Base-by-base conservation (phyloP, 2,888 invertebrate species). In the Drosophila quinaria region DNA sequence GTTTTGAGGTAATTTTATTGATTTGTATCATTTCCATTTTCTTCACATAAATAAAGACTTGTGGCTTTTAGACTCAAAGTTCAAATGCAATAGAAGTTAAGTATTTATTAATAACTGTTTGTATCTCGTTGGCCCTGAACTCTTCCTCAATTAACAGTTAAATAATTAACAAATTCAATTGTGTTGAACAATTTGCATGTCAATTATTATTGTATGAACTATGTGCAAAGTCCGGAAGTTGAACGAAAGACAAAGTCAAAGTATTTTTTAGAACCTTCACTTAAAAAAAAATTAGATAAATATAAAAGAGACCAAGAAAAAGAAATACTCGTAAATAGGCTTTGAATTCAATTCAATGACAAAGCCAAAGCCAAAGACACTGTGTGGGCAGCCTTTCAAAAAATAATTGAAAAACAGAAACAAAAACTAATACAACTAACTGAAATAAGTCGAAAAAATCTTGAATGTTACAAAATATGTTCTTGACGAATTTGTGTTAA, bases 311-410 rank as follows among this genome's bases (percentile, higher is more conserved):
- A 47, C 15, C 31, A 17, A 39, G 17, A 10, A 51, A 51, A n/a
- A 51, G 42, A 11, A 25, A 37, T 51, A 47, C 9, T 54, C 58
- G 42, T 58, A 74, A 75, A 74, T 79, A 70, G 79, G 76, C 75
- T 75, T 75, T 69, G 42, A 39, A 67, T 61, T 79, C 80, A 81
- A 86, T 83, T 79, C 80, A 81, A 86, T 83, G 89, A 80, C 84
- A 84, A 58, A 67, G 64, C 70, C 84, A 84, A 58, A 67, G 64
- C 70, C 51, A 78, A 74, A 80, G 81, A 72, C 80, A 63, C 60
- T 37, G 81, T 83, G 89, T 87, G 74, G 83, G 80, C 52, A 58
- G 74, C 81, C 84, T 69, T 82, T 86, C 83, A 65, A 83, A 74
- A 39, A 56, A 29, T 41, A 31, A 13, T 35, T n/a, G 31, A 31